A percentile compares a stretch with the other conserved stretches of the same genome.
Conservation (phyloP, 2,888 invertebrate species). For the Ectemnius continuus region DNA sequence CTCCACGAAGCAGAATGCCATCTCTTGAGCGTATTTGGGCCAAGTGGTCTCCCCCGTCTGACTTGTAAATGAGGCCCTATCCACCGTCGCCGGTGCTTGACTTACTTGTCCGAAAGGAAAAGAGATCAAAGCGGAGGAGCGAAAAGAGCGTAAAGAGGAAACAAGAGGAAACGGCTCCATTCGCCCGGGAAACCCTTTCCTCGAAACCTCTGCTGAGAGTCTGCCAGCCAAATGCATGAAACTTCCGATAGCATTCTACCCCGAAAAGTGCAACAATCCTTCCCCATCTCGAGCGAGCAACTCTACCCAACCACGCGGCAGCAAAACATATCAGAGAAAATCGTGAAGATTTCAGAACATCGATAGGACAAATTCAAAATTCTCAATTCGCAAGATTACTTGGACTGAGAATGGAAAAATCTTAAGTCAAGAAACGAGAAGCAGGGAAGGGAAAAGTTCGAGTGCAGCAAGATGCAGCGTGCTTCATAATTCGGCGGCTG, state of each 20-base stretch:
- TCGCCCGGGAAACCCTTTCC: constrained; percentile 33
- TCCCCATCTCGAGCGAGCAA: no score
- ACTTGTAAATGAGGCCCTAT: constrained; percentile 56
- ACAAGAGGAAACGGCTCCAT: constrained; percentile 30
- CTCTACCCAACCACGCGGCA: no score
- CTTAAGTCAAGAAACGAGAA: background rate
- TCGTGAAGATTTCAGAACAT: no score
- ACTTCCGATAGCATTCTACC: background rate
- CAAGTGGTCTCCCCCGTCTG: constrained; percentile 57
- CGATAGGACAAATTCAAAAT: no score
- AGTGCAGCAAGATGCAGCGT: constrained; percentile 9
- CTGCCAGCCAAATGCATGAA: constrained; percentile 6
- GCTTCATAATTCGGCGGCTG: constrained; percentile 16
- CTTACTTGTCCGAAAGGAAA: constrained; percentile 54
- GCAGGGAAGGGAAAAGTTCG: constrained; percentile 1
- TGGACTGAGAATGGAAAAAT: background rate
- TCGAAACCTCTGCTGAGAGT: constrained; percentile 20
- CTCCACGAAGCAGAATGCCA: constrained; percentile 42
- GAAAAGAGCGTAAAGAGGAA: constrained; percentile 41
- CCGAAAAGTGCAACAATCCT: no score
- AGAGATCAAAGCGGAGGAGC: constrained; percentile 46
- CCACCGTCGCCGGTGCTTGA: constrained; percentile 55
- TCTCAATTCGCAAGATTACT: no score
- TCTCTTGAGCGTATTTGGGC: constrained; percentile 54
- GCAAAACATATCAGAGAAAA: no score